Conservation (phyloP, 1,140 invertebrate species). For the Habropoda laboriosa region DNA sequence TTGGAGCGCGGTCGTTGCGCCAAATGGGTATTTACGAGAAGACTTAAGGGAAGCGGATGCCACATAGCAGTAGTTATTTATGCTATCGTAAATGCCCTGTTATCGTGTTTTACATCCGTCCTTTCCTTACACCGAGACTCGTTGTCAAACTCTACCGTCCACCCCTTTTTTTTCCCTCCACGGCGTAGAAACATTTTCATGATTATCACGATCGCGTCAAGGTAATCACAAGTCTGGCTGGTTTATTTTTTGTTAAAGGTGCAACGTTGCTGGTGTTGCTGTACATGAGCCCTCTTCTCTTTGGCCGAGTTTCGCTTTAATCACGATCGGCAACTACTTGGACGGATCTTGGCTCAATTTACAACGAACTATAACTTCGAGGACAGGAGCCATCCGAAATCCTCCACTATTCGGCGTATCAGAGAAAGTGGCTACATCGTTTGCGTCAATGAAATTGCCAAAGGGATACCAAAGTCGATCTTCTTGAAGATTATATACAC, state of each 20-base stretch:
- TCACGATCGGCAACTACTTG: slow-evolving; percentile 47
- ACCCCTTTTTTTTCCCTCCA: not conserved
- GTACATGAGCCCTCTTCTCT: slow-evolving; percentile 28
- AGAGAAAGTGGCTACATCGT: slow-evolving; percentile 48
- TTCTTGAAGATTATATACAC: slow-evolving; percentile 17
- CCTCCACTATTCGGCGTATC: slow-evolving; percentile 27
- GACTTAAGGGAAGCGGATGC: not conserved
- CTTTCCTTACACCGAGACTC: slow-evolving; percentile 6
- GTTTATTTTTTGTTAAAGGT: slow-evolving; percentile 50
- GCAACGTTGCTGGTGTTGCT: slow-evolving; percentile 21
- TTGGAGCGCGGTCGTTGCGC: not conserved
- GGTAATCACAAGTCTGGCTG: slow-evolving; percentile 28
- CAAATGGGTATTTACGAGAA: not conserved
- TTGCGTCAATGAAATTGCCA: slow-evolving; percentile 53
- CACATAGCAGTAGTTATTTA: slow-evolving; percentile 26
- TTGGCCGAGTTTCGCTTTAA: slow-evolving; percentile 49
- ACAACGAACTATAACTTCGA: slow-evolving; percentile 65
- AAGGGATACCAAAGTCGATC: slow-evolving; percentile 44
- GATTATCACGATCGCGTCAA: slow-evolving; percentile 24
- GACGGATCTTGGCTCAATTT: slow-evolving; percentile 60
- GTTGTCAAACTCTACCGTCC: no score
- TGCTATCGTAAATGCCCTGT: slow-evolving; percentile 41
- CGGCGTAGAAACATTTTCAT: slow-evolving; percentile 22
- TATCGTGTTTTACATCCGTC: slow-evolving; percentile 30
- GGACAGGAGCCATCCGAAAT: slow-evolving; percentile 53